Base-by-base conservation (phyloP, 1,140 invertebrate species). In the Diploscapter pachys region DNA sequence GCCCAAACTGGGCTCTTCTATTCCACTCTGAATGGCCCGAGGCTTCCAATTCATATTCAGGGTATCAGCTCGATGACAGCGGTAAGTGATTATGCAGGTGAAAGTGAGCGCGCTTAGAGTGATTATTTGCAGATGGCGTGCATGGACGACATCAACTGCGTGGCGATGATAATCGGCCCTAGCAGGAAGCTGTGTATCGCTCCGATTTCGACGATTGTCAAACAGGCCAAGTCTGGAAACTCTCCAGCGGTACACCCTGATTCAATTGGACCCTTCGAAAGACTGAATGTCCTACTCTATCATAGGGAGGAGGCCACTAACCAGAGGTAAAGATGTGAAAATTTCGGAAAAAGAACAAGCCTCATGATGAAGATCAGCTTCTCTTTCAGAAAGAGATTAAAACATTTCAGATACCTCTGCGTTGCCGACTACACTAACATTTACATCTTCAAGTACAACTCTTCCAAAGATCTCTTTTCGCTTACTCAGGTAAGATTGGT, bases 1-100 rank as follows among this genome's bases (percentile, higher is more conserved):
- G 66, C 73, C 3, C 76, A 77, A 54, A 67, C 62, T 13, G 76
- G 76, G 5, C 75, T 78, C 59, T 78, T 78, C 75, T 76, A 76
- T 61, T 70, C 72, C 6, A 69, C 53, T n/a, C 48, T 77, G 8
- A 55, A 56, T 31, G 57, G 63, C 9, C 66, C 68, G 3, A 56
- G 75, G 5, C 54, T 50, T 2, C 76, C 76, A 53, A 48, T 76
- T 5, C 62, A 67, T 13, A 59, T 78, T 50, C 59, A 53, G 5
- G 76, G 76, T n/a, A 51, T 71, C n/a, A 56, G 6, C 48, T 64
- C 74, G 8, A 75, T 78, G 8, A 63, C 53, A 8, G 61, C 50
- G 4, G 9, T 73, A 73, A 5, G 71, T 52, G 31, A 31, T 31
- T 0, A 31, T 31, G 31, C 31, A 31, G 31, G 31, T 31, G 31